Evolutionary conservation across 1,140 invertebrate species (phyloP).

Genomic region (Penaeus chinensis): DNA sequence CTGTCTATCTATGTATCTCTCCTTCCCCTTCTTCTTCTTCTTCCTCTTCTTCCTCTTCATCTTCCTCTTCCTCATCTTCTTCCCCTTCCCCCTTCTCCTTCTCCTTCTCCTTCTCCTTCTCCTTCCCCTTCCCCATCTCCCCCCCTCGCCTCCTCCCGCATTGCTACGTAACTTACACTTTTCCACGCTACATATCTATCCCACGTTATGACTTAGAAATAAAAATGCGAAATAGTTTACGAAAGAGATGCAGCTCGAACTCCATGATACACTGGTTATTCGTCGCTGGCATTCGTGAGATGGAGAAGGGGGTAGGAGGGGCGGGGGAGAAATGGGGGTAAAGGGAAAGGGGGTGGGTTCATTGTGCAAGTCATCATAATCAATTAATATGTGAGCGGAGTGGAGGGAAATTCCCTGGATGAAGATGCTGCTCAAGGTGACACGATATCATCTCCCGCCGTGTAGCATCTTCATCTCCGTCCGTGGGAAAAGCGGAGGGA

Average conservation of each 20-base stretch:
- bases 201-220: too few relatives aligned
- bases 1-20: neutral
- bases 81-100: neutral
- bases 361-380: neutral
- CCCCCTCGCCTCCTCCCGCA: too few relatives aligned
- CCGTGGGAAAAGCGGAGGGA: too few relatives aligned
- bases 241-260: too few relatives aligned
- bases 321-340: neutral
- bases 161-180: too few relatives aligned
- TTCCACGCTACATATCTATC: too few relatives aligned
- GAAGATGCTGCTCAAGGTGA: neutral
- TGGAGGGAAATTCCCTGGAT: too few relatives aligned
- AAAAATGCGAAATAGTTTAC: too few relatives aligned
- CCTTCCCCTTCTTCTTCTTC: neutral
- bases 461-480: too few relatives aligned
- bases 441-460: too few relatives aligned
- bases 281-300: neutral
- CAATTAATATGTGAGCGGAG: slow-evolving; percentile 1
- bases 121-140: too few relatives aligned
- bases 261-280: too few relatives aligned
- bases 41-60: neutral
- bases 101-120: neutral
- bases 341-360: neutral
- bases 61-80: neutral
- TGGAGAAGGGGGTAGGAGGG: neutral